phyloP scores from a whole-genome alignment of 2,888 invertebrate species.

The Lissocephala sabroskyi region DNA sequence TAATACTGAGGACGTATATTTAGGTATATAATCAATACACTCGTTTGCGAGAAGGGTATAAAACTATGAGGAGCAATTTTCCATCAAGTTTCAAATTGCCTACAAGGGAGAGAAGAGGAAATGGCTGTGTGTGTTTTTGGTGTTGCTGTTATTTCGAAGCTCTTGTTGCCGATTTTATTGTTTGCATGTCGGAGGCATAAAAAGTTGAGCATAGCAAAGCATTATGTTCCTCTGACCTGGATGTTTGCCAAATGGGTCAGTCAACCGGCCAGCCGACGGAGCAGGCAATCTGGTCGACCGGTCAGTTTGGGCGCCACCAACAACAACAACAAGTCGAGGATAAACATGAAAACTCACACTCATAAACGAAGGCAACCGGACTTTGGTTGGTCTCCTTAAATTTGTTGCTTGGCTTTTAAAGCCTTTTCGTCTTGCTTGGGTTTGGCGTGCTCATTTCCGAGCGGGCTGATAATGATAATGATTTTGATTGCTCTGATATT shows the following conservation, averaged over 20 bases:
- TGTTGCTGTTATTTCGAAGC: slow-evolving; percentile 4
- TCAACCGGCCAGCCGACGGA: slow-evolving; percentile 6
- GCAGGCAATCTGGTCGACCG: slow-evolving; percentile 3
- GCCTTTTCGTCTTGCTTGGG: neutral
- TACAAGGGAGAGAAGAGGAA: too few relatives aligned
- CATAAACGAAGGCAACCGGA: neutral
- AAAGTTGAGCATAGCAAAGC: slow-evolving; percentile 17
- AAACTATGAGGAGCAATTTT: too few relatives aligned
- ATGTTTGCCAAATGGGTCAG: slow-evolving; percentile 56
- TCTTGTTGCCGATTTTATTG: slow-evolving; percentile 4
- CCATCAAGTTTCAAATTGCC: too few relatives aligned
- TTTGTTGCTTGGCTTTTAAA: neutral
- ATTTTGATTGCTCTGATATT: slow-evolving; percentile 35
- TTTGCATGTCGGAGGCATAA: slow-evolving; percentile 11
- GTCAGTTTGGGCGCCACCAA: slow-evolving; percentile 7
- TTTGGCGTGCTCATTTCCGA: neutral
- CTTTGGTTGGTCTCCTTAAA: too few relatives aligned
- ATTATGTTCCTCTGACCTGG: slow-evolving; percentile 48
- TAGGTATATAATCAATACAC: too few relatives aligned
- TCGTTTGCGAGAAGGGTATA: too few relatives aligned
- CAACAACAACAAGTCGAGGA: slow-evolving; percentile 24
- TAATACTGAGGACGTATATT: too few relatives aligned
- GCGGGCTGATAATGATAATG: slow-evolving; percentile 22
- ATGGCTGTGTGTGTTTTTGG: slow-evolving; percentile 15
- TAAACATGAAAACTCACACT: slow-evolving; percentile 15